Evolutionary conservation across 1,140 invertebrate genomes (phyloP), one percentile per base, ranked within the genome.

Genomic region (Pissodes strobi): DNA sequence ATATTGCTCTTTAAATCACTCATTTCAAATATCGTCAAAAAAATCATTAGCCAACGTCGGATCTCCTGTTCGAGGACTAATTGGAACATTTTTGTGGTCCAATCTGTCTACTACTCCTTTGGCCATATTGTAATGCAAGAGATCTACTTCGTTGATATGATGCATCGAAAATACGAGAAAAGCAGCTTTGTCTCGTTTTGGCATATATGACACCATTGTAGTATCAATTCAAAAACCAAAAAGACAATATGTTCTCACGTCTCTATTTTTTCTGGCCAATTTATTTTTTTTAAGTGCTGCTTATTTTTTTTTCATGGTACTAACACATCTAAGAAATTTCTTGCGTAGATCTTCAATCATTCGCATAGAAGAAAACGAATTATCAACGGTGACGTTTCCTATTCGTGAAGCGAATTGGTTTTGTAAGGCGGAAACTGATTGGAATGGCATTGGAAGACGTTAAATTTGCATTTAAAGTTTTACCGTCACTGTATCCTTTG

Each of bases 311-410:
- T 55, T 55, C 52, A 55, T 17, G 2, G 52, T 55, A n/a, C 37
- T 17, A n/a, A 55, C 52, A 80, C 12, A 81, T 69, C 77, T 77
- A 41, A 82, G 62, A 57, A 66, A 59, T 22, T 69, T 56, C 37
- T 75, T 49, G 67, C 56, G 69, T 49, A 79, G 68, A 52, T 66
- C 57, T 45, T 78, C 60, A 22, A 73, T 66, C 25, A 80, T 63
- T 63, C 75, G 52, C 21, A 78, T 59, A 12, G 78, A 79, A 27
- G 64, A 66, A 70, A 81, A 80, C 73, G 76, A 79, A 64, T 80
- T 79, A 53, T 79, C 76, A 25, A 60, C 71, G 13, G 74, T 78
- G 6, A 79, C 52, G 58, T 75, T n/a, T 77, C 66, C 75, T 61
- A n/a, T 74, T 58, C 17, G 70, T 71, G 34, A 67, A 58, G 67